These are phyloP conservation scores for Dasyprocta punctata DNA, from an alignment of 2,113 vertebrate species.

Conservation along the genomic window DNA sequence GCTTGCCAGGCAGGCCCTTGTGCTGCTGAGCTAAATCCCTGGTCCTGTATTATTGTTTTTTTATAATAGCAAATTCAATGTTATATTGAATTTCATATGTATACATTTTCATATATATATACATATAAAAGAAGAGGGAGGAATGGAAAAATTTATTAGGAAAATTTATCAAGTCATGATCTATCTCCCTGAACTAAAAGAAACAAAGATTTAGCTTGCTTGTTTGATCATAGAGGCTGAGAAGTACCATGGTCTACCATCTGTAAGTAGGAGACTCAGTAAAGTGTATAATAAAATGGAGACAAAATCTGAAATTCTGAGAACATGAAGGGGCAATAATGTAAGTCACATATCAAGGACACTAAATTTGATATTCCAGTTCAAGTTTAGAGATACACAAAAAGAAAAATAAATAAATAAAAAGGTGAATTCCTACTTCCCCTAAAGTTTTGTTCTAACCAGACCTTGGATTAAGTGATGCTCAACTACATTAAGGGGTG, in stretches of 20 bases:
- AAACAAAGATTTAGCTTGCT: background rate
- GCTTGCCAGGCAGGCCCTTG: too few species aligned
- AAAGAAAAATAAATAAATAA: background rate
- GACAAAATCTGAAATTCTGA: background rate
- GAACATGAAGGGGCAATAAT: background rate
- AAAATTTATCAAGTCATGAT: background rate
- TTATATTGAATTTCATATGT: background rate
- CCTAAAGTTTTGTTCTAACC: background rate
- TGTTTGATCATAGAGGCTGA: background rate
- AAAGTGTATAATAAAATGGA: background rate
- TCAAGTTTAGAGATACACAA: background rate
- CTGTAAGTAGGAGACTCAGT: background rate
- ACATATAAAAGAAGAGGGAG: background rate
- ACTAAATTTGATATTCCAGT: background rate
- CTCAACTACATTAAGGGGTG: background rate
- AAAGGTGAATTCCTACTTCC: background rate
- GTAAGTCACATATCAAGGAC: background rate
- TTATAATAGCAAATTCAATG: background rate
- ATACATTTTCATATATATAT: background rate
- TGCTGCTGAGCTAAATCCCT: too few species aligned
- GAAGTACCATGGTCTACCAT: background rate
- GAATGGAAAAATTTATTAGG: background rate
- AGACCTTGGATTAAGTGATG: background rate
- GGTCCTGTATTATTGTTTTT: too few species aligned
- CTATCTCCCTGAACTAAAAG: background rate